Evolutionary conservation across 2,113 vertebrate species (phyloP).

Genomic region (Amphiprion percula): DNA sequence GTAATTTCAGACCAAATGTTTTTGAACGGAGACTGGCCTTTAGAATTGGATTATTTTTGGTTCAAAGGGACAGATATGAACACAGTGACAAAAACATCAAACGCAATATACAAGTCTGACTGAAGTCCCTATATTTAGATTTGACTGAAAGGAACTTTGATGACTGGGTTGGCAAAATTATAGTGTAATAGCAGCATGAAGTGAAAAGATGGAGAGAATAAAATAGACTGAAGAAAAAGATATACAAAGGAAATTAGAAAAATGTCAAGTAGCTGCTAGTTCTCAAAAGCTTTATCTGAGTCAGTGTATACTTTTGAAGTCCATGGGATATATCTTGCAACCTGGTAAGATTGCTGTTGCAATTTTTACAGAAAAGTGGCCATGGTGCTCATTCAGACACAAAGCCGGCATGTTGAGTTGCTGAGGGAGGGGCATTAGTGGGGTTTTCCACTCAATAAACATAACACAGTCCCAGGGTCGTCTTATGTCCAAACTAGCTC

Average conservation of each 20-base stretch:
- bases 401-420: too few species aligned
- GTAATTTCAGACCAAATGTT: conserved; percentile 51
- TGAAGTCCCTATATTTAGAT: conserved; percentile 13
- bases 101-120: background rate
- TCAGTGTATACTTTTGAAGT: too few species aligned
- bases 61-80: conserved; percentile 29
- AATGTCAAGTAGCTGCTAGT: background rate
- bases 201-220: background rate
- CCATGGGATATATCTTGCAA: too few species aligned
- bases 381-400: too few species aligned
- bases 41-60: conserved; percentile 24
- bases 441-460: conserved; percentile 15
- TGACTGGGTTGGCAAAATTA: background rate
- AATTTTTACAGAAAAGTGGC: too few species aligned
- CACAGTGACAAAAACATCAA: conserved; percentile 17
- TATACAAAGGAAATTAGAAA: background rate
- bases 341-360: too few species aligned
- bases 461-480: background rate
- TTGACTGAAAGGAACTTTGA: background rate
- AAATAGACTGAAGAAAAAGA: background rate
- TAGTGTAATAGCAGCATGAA: background rate
- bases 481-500: background rate
- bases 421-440: background rate
- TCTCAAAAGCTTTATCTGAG: background rate
- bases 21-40: conserved; percentile 23